phyloP scores from a whole-genome alignment of 2,888 invertebrate genomes.

The Mimas tiliae region DNA sequence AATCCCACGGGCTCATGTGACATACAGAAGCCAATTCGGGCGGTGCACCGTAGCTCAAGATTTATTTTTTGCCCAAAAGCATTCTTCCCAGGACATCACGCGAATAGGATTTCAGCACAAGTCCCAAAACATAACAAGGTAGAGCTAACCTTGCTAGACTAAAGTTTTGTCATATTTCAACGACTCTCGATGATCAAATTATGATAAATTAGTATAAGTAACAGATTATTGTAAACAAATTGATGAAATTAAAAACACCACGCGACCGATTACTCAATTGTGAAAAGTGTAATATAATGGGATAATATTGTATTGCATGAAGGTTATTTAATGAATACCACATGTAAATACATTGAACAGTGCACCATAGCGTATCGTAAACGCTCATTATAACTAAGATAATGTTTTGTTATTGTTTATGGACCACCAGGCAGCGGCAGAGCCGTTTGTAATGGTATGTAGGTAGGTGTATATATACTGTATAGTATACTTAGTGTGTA shows the following conservation, averaged over 20 bases:
- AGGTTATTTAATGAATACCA: slow-evolving; percentile 52
- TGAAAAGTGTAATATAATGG: slow-evolving; percentile 43
- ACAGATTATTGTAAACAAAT: slow-evolving; percentile 1
- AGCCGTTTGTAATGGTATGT: slow-evolving; percentile 35
- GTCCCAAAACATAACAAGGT: slow-evolving; percentile 16
- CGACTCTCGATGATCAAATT: background rate
- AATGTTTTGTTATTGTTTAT: slow-evolving; percentile 75
- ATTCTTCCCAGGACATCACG: slow-evolving; percentile 64
- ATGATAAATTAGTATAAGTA: background rate
- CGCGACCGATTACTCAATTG: slow-evolving; percentile 42
- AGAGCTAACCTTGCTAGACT: slow-evolving; percentile 32
- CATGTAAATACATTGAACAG: slow-evolving; percentile 45
- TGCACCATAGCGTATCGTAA: slow-evolving; percentile 49
- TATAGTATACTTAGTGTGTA: background rate
- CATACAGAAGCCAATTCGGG: slow-evolving; percentile 73
- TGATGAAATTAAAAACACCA: slow-evolving; percentile 31
- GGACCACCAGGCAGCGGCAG: slow-evolving; percentile 66
- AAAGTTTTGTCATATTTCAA: slow-evolving; percentile 8
- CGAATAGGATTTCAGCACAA: slow-evolving; percentile 49
- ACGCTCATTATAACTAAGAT: slow-evolving; percentile 65
- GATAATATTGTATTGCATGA: slow-evolving; percentile 52
- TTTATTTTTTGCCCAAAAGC: slow-evolving; percentile 62
- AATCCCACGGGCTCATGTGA: slow-evolving; percentile 79
- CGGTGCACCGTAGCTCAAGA: slow-evolving; percentile 54
- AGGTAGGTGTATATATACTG: slow-evolving; percentile 41